phyloP scores from a whole-genome alignment of 2,113 vertebrate genomes.

The Cyprinodon tularosa region DNA sequence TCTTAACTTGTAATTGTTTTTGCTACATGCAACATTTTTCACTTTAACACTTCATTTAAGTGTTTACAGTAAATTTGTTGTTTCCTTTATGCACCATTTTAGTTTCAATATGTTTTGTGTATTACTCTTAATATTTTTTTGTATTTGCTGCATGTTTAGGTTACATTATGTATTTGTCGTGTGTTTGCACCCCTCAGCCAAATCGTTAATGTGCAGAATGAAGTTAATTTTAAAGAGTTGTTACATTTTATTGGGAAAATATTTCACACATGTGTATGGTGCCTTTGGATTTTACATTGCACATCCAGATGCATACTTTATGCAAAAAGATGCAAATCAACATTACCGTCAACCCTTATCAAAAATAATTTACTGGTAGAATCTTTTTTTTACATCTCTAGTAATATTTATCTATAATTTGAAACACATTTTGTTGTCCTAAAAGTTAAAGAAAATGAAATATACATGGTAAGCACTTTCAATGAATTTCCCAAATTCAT shows the following conservation, averaged over 20 bases:
- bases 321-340: background rate
- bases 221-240: background rate
- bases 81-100: too few relatives aligned
- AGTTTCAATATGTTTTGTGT: too few relatives aligned
- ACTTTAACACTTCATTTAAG: too few relatives aligned
- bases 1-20: too few relatives aligned
- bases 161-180: too few relatives aligned
- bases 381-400: background rate
- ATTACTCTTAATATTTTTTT: too few relatives aligned
- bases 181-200: too few relatives aligned
- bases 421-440: background rate
- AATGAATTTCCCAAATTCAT: background rate
- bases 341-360: background rate
- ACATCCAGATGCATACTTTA: background rate
- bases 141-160: too few relatives aligned
- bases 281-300: background rate
- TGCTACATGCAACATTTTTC: too few relatives aligned
- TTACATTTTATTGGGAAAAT: background rate
- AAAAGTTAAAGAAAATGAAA: background rate
- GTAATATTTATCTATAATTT: background rate
- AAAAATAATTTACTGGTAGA: too few relatives aligned
- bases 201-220: background rate
- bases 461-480: background rate
- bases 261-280: background rate
- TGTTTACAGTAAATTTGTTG: too few relatives aligned